Base-by-base conservation (phyloP, 2,113 vertebrate species). In the Cynocephalus volans region DNA sequence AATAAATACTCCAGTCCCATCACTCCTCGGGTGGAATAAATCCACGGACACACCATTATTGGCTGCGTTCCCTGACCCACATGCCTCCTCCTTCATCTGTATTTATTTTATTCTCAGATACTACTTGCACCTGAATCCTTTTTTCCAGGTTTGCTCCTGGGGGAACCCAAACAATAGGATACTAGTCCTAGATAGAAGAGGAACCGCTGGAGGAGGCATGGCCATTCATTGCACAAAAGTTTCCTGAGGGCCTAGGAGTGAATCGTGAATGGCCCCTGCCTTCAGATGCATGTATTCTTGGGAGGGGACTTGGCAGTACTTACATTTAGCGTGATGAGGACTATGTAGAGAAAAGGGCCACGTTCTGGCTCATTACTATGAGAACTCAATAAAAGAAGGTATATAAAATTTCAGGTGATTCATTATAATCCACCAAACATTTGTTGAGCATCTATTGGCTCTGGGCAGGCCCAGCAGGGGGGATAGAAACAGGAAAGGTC, bases 401-500 rank as follows among this genome's bases (percentile, higher is more conserved):
- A 33, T n/a, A 72, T 82, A 58, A 58, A 82, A 84, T 95, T 88
- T 88, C 73, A 96, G 88, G 28, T 4, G 31, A 50, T 36, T 80
- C 23, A 45, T 87, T 94, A 54, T 94, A 88, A 80, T 67, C 41
- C 80, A 92, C 1, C 75, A 28, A 50, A 26, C 12, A 70, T 76
- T 56, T 14, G 13, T 17, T 72, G 50, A 62, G 14, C 52, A 18
- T 88, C 67, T 85, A 1, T 84, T 88, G 65, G 48, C 64, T 72
- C 80, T 92, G 52, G 80, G 76, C 14, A 91, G 62, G 9, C 52
- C 36, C n/a, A 36, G 31, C 52, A 60, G 64, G 48, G 21, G 23
- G 23, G 28, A 60, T 4, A 10, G n/a, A 72, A 24, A 17, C 41
- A 33, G 48, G 54, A 88, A 81, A 82, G 15, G 48, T 67, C 87